Conservation (phyloP, 2,113 vertebrate genomes). For the Leucosticte australis region DNA sequence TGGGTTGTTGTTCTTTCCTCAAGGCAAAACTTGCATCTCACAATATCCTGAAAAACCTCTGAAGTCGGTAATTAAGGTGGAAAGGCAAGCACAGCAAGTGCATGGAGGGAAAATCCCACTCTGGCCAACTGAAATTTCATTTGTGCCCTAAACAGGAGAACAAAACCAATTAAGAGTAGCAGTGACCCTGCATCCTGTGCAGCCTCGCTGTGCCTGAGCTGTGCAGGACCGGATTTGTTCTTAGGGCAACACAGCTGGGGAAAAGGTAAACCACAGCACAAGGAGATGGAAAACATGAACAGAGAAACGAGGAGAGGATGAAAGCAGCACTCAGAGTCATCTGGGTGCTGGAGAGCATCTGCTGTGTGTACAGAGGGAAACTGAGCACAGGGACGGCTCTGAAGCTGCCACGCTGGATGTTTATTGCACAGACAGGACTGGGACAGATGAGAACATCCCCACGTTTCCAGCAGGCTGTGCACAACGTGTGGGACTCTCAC, state of each 20-base stretch:
- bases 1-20: background rate
- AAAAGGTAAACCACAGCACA: background rate
- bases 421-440: background rate
- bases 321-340: background rate
- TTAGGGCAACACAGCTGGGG: background rate
- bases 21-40: background rate
- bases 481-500: background rate
- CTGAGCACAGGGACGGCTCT: background rate
- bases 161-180: background rate
- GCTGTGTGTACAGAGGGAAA: background rate
- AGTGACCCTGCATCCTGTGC: background rate
- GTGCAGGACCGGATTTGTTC: background rate
- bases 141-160: background rate
- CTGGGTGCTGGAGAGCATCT: slow-evolving; percentile 43
- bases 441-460: background rate
- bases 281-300: background rate
- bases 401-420: background rate
- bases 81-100: background rate
- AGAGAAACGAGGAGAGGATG: background rate
- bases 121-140: background rate
- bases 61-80: background rate
- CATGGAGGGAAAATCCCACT: background rate
- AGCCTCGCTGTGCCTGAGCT: background rate
- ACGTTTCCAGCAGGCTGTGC: background rate
- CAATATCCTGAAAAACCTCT: background rate